phyloP scores from a whole-genome alignment of 2,797 vertebrate species.

The Rhynchonycteris naso region DNA sequence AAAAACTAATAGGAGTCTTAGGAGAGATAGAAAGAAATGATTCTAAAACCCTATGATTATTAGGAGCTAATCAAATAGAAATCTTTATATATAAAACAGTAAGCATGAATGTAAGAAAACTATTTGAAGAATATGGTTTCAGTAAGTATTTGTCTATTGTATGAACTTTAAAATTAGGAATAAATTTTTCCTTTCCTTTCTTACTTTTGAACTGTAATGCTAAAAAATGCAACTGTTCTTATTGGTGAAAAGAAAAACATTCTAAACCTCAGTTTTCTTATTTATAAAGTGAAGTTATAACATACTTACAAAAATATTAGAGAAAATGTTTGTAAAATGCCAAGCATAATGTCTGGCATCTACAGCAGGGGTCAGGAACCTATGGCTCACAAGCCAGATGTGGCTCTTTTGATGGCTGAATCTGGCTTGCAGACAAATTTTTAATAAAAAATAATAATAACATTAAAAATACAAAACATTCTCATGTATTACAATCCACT shows the following conservation, averaged over 20 bases:
- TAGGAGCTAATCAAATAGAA: conserved; percentile 12
- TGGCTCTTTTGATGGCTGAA: too few relatives aligned
- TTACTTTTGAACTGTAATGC: conserved; percentile 5
- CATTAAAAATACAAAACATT: too few relatives aligned
- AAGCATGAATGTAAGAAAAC: not conserved
- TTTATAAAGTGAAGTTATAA: conserved; percentile 10
- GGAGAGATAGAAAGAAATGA: not conserved
- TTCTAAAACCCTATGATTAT: not conserved
- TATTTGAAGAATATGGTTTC: not conserved
- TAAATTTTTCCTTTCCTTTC: not conserved
- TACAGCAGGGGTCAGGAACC: too few relatives aligned
- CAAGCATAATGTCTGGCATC: not conserved
- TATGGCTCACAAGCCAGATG: too few relatives aligned
- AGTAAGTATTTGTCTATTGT: not conserved
- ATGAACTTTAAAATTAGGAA: not conserved
- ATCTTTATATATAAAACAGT: not conserved
- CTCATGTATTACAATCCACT: too few relatives aligned
- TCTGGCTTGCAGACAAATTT: too few relatives aligned
- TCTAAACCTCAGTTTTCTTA: not conserved
- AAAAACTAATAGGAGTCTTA: not conserved
- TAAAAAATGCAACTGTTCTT: not conserved
- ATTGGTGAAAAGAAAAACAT: not conserved
- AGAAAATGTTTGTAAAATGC: conserved; percentile 3
- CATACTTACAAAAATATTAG: not conserved
- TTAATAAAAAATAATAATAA: too few relatives aligned